Conservation (phyloP, 2,888 invertebrate species). For the Caenorhabditis macrosperma region DNA sequence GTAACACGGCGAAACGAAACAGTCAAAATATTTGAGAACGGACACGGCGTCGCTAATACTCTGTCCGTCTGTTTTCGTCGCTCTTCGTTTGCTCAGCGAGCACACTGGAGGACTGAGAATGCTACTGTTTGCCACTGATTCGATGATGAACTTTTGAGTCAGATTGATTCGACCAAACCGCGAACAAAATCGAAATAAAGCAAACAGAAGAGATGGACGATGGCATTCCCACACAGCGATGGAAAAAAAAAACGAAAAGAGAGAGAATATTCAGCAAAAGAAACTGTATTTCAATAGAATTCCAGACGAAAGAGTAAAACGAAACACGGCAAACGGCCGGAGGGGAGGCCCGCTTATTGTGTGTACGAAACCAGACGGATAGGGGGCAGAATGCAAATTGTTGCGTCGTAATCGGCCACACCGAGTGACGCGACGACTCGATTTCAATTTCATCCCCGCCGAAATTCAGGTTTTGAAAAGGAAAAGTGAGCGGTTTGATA, state of each 20-base stretch:
- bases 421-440: slow-evolving; percentile 12
- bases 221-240: slow-evolving; percentile 19
- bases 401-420: slow-evolving; percentile 41
- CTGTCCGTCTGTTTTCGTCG: slow-evolving; percentile 11
- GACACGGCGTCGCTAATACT: not conserved
- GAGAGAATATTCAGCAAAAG: slow-evolving; percentile 7
- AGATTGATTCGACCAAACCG: slow-evolving; percentile 37
- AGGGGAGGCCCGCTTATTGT: slow-evolving; percentile 9
- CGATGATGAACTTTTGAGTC: slow-evolving; percentile 15
- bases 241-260: no score
- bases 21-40: slow-evolving; percentile 35
- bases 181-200: slow-evolving; percentile 9
- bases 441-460: slow-evolving; percentile 26
- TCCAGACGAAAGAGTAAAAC: not conserved
- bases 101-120: not conserved
- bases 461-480: slow-evolving; percentile 27
- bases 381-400: slow-evolving; percentile 20
- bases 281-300: slow-evolving; percentile 7
- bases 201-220: not conserved
- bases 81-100: slow-evolving; percentile 19
- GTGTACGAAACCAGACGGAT: slow-evolving; percentile 41
- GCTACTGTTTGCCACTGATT: slow-evolving; percentile 41
- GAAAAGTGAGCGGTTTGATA: slow-evolving; percentile 25
- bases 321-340: not conserved
- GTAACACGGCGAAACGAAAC: not conserved